Evolutionary conservation across 2,113 vertebrate species (phyloP).

Genomic region (Ivindomyrus marchei): DNA sequence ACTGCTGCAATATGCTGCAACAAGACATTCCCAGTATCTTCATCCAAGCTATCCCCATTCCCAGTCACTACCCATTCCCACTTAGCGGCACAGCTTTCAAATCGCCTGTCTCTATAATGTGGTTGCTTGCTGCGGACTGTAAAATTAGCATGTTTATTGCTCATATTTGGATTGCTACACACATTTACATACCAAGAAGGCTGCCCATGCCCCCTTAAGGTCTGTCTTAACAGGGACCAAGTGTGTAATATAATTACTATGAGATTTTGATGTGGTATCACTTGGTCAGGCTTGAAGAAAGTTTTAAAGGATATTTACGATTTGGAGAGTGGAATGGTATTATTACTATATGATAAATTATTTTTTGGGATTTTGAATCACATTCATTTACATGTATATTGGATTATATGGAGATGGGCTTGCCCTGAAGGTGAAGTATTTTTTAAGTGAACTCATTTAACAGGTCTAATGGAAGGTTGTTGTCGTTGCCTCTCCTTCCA

Average conservation of each 20-base stretch:
- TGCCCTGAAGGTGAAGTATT: neutral
- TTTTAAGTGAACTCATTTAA: neutral
- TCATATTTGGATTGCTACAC: neutral
- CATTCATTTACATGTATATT: neutral
- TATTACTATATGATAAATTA: neutral
- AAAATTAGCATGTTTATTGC: slow-evolving; percentile 18
- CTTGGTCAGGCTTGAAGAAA: neutral
- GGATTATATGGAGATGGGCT: neutral
- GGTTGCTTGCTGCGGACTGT: neutral
- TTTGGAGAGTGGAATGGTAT: neutral
- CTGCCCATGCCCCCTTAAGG: neutral
- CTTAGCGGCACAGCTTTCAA: neutral
- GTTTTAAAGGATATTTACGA: neutral
- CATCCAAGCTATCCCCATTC: neutral
- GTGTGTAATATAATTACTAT: neutral
- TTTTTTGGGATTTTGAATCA: neutral
- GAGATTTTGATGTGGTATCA: neutral
- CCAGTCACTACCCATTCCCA: neutral
- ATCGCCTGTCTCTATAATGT: neutral
- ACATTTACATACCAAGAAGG: slow-evolving; percentile 5
- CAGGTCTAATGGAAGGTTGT: neutral
- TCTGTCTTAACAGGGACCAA: neutral
- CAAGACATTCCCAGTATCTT: neutral
- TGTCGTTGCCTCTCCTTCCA: neutral
- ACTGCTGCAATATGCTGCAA: neutral